Base-by-base conservation (phyloP, 2,797 vertebrate species). In the Threskiornis aethiopicus region DNA sequence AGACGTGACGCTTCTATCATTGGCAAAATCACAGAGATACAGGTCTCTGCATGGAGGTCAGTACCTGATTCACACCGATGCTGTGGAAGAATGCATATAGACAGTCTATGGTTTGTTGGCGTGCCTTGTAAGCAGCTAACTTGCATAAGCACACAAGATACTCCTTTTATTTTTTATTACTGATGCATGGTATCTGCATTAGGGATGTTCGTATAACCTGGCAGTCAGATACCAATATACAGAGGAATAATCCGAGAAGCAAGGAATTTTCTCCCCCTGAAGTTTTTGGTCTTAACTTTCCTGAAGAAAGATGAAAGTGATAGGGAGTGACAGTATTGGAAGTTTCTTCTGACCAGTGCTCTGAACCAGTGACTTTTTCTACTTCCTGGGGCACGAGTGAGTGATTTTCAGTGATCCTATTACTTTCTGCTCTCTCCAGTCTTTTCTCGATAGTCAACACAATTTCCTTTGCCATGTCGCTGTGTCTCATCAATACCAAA, bases 61-160 rank as follows among this genome's bases (percentile, higher is more conserved):
- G 0, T 3, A 11, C 25, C 6, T 0, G 6, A 33, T 26, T 70
- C 42, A 12, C 15, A 29, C 2, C 5, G 42, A 9, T 29, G 42
- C 47, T 80, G 41, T 7, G 26, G 64, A 54, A 55, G 20, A 29
- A 28, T 2, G 9, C 2, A 1, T 19, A 64, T 2, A 29, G 37
- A 8, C 6, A 39, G 39, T 6, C 49, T 28, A 5, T 12, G 25
- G 12, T 35, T 51, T 39, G 33, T 24, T 35, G 51, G 24, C 1
- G 2, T 20, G 5, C 17, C 59, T 52, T 44, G 17, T 6, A 25
- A 80, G 17, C 62, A 83, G 9, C 42, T 69, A 41, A 52, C 25
- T 16, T 65, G 25, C 20, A 29, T 4, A 24, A 58, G 4, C 22
- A 42, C 13, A 69, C 17, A 37, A 62, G 35, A 64, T 6, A 35